These are phyloP conservation scores for Nebria salina DNA, from an alignment of 2,888 invertebrate genomes.

Conservation along the genomic window DNA sequence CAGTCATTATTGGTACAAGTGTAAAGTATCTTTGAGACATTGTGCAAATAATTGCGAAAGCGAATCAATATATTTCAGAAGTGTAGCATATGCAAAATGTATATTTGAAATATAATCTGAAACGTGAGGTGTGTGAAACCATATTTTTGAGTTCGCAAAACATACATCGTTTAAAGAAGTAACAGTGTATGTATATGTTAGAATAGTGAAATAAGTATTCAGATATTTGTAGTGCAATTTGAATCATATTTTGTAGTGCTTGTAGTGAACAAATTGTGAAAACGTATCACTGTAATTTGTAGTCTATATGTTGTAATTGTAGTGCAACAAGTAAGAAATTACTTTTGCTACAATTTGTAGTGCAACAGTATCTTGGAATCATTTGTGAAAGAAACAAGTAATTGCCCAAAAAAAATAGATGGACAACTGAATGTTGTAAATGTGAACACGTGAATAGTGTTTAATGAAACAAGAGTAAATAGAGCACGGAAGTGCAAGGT, in stretches of 20 bases:
- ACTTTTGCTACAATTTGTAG: neutral
- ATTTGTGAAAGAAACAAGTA: neutral
- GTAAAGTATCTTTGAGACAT: too few species aligned
- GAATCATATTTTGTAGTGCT: neutral
- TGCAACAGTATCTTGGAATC: neutral
- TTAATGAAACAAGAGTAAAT: neutral
- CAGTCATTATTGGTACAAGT: too few species aligned
- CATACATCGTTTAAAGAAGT: too few species aligned
- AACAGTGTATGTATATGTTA: too few species aligned
- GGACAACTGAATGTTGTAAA: neutral
- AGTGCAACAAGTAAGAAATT: neutral
- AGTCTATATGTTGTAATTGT: neutral
- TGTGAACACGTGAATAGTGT: neutral
- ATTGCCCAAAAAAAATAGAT: neutral
- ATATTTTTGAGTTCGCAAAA: too few species aligned
- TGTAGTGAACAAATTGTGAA: neutral
- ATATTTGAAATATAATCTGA: too few species aligned
- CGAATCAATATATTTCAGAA: too few species aligned
- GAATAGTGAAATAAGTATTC: neutral
- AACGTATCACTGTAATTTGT: neutral
- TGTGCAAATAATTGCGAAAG: too few species aligned
- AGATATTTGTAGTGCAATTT: neutral
- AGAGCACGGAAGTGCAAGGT: neutral
- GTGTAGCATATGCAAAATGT: too few species aligned
- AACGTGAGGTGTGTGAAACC: too few species aligned